These are phyloP conservation scores for Bradypodion ventrale DNA, from an alignment of 2,797 vertebrate species.

Conservation along the genomic window DNA sequence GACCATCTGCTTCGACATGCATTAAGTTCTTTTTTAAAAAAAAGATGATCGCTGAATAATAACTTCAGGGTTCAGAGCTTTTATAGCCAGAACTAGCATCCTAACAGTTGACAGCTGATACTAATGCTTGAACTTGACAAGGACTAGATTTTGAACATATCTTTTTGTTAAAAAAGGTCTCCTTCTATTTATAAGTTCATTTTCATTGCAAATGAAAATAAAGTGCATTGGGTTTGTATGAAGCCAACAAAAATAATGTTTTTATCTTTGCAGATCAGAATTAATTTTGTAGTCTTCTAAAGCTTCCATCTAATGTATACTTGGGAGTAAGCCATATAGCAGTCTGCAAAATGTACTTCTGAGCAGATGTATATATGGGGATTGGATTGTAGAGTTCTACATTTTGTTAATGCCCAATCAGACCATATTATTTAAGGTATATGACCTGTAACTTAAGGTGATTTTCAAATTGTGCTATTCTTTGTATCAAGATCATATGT, in stretches of 20 bases:
- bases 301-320: not conserved
- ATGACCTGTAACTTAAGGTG: not conserved
- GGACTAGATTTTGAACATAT: constrained; percentile 6
- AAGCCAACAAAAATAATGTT: not conserved
- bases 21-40: constrained; percentile 56
- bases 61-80: constrained; percentile 35
- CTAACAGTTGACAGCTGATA: not conserved
- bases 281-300: not conserved
- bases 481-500: not conserved
- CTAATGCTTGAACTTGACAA: not conserved
- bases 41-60: constrained; percentile 41
- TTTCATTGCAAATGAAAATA: not conserved
- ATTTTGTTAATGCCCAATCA: not conserved
- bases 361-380: not conserved
- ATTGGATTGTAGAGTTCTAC: not conserved
- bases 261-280: not conserved
- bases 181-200: not conserved
- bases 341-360: not conserved
- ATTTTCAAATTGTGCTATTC: not conserved
- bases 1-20: constrained; percentile 53
- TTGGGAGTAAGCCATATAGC: not conserved
- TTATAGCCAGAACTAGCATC: constrained; percentile 22
- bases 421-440: too few relatives aligned
- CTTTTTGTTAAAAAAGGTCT: not conserved
- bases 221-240: too few relatives aligned